Evolutionary conservation across 2,113 vertebrate genomes (phyloP), one percentile per base, ranked within the genome.

Genomic region (Ptilorrhoa leucosticta): DNA sequence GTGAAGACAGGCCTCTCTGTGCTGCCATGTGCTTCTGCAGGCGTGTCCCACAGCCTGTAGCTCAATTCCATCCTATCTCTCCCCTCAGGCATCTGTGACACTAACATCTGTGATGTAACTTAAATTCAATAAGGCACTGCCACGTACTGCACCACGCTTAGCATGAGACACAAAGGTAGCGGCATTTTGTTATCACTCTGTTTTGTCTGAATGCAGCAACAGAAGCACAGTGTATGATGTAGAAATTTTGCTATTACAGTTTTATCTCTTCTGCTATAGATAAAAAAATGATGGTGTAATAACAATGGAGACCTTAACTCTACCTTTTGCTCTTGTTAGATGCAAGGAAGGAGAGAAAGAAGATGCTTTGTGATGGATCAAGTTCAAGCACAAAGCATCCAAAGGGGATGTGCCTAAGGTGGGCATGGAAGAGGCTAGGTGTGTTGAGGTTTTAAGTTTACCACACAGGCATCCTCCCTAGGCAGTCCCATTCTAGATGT

Each of bases 121-220:
- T 33, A n/a, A 69, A 61, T 44, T 57, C 50, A 61, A 0, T 7
- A 60, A 30, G 45, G 27, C 18, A 37, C 20, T 85, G 33, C 17
- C 39, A 37, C 0, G 3, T 33, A 54, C 47, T 71, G 61, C 39
- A 70, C 26, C 30, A 64, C 0, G 0, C 10, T 64, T 35, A 60
- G 39, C 13, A 45, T 4, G 1, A 75, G 28, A 61, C 42, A 60
- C 15, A 84, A 51, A 80, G 13, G 8, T 7, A 53, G 42, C 1
- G 1, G 31, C 18, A 68, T 39, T 66, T 44, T 58, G 11, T 40
- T 79, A 24, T 44, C 33, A 17, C 15, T 39, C 22, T 39, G 37
- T 68, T 79, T 44, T 51, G 31, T 54, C 53, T 45, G n/a, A 56
- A 84, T 14, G 17, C 23, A 15, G 18, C 30, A 83, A 40, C 42